Percentiles rank a stretch among this genome's conserved stretches.
Evolutionary conservation across 2,888 invertebrate genomes (phyloP).

Genomic region (Amphiduros pacificus): DNA sequence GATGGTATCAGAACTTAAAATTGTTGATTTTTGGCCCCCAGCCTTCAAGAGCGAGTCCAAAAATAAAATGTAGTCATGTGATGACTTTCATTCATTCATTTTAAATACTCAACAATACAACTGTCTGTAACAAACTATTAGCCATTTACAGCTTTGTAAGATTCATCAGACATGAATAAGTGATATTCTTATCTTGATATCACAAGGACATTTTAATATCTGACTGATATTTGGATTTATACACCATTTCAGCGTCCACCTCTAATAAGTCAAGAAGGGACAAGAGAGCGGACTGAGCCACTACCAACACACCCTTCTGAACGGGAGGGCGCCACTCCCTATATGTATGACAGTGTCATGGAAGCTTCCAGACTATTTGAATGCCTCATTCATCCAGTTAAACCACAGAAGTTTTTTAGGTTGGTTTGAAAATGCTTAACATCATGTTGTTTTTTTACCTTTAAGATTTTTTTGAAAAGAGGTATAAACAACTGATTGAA

Average conservation of each 20-base stretch:
- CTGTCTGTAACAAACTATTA: too few species aligned
- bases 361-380: conserved; percentile 70
- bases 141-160: too few species aligned
- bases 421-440: conserved; percentile 30
- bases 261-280: too few species aligned
- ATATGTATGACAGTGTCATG: conserved; percentile 62
- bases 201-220: background rate
- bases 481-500: background rate
- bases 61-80: too few species aligned
- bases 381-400: conserved; percentile 75
- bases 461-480: background rate
- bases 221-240: background rate
- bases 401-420: conserved; percentile 67
- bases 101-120: too few species aligned
- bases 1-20: too few species aligned
- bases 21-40: too few species aligned
- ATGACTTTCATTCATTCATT: too few species aligned
- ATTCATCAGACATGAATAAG: too few species aligned
- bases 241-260: background rate
- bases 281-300: conserved; percentile 13
- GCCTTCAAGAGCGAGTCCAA: too few species aligned
- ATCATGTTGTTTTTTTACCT: background rate
- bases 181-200: too few species aligned
- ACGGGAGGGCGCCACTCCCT: background rate
- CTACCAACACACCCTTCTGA: conserved; percentile 9